Evolutionary conservation across 2,797 vertebrate genomes (phyloP).

Genomic region (Threskiornis aethiopicus): DNA sequence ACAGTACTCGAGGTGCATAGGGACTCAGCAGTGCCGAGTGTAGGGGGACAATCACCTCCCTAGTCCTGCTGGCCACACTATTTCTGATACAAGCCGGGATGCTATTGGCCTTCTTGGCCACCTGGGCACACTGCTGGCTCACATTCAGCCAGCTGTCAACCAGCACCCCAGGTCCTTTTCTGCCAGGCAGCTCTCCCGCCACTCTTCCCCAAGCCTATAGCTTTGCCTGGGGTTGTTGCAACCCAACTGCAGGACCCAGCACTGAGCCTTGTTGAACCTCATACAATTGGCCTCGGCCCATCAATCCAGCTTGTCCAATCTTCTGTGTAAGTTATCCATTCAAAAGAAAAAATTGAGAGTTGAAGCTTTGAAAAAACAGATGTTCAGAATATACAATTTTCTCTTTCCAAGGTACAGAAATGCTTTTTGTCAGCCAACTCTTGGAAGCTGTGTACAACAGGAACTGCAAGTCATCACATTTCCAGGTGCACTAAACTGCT

Average conservation of each 20-base stretch:
- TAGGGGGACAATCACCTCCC: too few relatives aligned
- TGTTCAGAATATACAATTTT: not conserved
- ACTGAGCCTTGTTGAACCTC: not conserved
- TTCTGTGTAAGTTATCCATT: not conserved
- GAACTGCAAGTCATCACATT: constrained; percentile 79
- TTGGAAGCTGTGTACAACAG: constrained; percentile 44
- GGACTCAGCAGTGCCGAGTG: too few relatives aligned
- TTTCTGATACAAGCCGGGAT: too few relatives aligned
- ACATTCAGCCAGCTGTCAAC: not conserved
- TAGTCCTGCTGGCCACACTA: too few relatives aligned
- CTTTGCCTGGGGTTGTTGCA: not conserved
- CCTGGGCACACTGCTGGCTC: not conserved
- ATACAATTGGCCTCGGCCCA: not conserved
- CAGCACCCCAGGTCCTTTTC: not conserved
- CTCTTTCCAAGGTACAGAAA: constrained; percentile 28
- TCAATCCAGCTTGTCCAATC: not conserved
- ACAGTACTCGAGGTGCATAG: too few relatives aligned
- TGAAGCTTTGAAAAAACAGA: constrained; percentile 23
- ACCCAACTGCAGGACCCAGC: not conserved
- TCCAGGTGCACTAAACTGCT: constrained; percentile 74
- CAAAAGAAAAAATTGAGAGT: not conserved
- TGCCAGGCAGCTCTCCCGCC: not conserved
- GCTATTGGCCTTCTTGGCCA: too few relatives aligned
- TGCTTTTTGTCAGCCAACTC: constrained; percentile 41
- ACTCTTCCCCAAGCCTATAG: not conserved